These are phyloP conservation scores for Mustelus asterias DNA, from an alignment of 2,113 vertebrate species.

Conservation along the genomic window DNA sequence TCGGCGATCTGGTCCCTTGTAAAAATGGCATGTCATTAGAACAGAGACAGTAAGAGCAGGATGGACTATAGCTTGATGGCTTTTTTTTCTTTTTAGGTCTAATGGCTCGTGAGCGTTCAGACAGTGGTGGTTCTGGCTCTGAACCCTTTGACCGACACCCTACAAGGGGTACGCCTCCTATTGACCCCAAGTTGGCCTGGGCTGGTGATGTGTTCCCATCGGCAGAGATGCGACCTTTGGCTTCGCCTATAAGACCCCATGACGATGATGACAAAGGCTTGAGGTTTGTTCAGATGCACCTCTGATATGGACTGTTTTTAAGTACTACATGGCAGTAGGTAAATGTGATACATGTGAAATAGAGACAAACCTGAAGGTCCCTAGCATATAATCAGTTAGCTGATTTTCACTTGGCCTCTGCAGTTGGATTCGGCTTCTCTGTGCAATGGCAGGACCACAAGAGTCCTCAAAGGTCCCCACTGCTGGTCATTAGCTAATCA, in stretches of 20 bases:
- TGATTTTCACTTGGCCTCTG: no score
- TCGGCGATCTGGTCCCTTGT: background rate
- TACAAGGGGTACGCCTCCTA: conserved; percentile 75
- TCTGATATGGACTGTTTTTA: background rate
- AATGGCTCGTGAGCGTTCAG: conserved; percentile 79
- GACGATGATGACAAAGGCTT: conserved; percentile 70
- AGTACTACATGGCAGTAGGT: background rate
- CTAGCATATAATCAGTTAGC: background rate
- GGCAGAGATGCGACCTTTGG: conserved; percentile 58
- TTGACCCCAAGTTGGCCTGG: conserved; percentile 82
- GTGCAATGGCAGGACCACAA: no score
- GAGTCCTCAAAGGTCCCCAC: background rate
- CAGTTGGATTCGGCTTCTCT: no score
- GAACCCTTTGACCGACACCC: conserved; percentile 77
- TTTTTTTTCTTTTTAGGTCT: conserved; percentile 55
- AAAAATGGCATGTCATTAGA: background rate
- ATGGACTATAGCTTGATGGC: background rate
- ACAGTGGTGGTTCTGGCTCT: conserved; percentile 82
- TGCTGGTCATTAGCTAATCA: background rate
- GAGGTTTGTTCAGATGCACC: conserved; percentile 53
- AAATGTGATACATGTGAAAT: background rate
- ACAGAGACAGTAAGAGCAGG: background rate
- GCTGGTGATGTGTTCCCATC: conserved; percentile 72
- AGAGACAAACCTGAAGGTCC: background rate
- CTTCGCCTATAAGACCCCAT: conserved; percentile 70